Percentiles rank a stretch among this genome's conserved stretches.
Evolutionary conservation across 2,113 vertebrate genomes (phyloP).

Genomic region (Burhinus oedicnemus): DNA sequence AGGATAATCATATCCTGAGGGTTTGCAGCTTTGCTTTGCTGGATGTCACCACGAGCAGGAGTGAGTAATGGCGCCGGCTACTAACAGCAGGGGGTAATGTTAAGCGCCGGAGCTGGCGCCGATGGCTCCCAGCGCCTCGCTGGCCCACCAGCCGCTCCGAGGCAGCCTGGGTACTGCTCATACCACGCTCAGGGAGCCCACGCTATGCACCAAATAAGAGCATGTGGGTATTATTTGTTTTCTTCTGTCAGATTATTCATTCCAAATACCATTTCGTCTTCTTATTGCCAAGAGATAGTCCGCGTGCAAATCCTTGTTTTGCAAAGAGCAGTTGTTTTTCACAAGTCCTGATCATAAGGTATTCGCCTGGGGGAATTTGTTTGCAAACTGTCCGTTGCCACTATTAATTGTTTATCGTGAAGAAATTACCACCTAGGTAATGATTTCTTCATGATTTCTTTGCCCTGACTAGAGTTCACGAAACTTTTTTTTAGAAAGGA

Average conservation of each 20-base stretch:
- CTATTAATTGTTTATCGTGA: not conserved
- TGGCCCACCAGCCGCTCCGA: not conserved
- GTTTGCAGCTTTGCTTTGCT: not conserved
- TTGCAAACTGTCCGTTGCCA: not conserved
- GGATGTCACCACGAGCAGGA: not conserved
- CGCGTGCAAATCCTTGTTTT: not conserved
- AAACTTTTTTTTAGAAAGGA: not conserved
- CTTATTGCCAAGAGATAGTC: not conserved
- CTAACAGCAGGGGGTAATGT: not conserved
- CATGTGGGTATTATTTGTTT: slow-evolving; percentile 19
- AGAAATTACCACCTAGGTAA: not conserved
- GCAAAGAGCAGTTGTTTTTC: not conserved
- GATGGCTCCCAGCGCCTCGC: not conserved
- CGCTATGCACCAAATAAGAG: slow-evolving; percentile 18
- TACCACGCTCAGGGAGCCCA: not conserved
- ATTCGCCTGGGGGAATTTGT: not conserved
- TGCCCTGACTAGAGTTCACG: not conserved
- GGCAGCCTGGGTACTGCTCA: not conserved
- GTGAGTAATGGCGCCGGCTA: slow-evolving; percentile 9
- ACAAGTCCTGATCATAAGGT: not conserved
- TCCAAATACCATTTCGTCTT: not conserved
- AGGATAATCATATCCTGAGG: not conserved
- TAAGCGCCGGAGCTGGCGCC: not conserved
- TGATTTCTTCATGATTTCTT: not conserved
- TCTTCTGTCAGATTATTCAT: slow-evolving; percentile 5